These are phyloP conservation scores for Drosophila ambigua DNA, from an alignment of 1,140 invertebrate species.

Conservation along the genomic window DNA sequence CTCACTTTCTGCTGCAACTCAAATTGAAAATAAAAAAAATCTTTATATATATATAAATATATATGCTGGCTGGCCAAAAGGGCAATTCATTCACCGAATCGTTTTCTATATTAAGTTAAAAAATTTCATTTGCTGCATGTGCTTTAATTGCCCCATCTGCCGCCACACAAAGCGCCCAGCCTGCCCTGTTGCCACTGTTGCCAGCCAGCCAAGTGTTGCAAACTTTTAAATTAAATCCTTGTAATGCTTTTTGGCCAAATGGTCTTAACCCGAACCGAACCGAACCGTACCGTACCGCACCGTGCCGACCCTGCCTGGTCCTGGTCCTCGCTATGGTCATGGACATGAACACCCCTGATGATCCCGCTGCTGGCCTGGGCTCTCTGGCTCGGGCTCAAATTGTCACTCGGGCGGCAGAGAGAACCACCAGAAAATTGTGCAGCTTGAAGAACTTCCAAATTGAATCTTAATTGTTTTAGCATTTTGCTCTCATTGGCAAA, in stretches of 20 bases:
- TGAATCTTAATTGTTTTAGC: constrained; percentile 65
- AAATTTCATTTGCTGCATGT: constrained; percentile 71
- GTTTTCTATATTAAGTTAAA: constrained; percentile 70
- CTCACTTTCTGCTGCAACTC: constrained; percentile 10
- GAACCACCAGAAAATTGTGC: constrained; percentile 45
- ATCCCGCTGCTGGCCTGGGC: constrained; percentile 1
- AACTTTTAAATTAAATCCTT: constrained; percentile 73
- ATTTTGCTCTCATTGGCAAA: constrained; percentile 54
- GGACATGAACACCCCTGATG: constrained; percentile 3
- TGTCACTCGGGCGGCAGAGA: constrained; percentile 32
- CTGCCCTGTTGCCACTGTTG: not conserved
- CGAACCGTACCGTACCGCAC: no score
- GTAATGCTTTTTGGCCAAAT: constrained; percentile 60
- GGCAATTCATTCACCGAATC: constrained; percentile 25
- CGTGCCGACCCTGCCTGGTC: no score
- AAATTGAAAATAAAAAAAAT: constrained; percentile 48
- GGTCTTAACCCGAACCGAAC: constrained; percentile 11
- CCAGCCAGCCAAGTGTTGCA: constrained; percentile 39
- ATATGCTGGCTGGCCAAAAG: constrained; percentile 3
- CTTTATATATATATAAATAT: not conserved
- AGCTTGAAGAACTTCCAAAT: constrained; percentile 58
- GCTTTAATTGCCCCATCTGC: constrained; percentile 44
- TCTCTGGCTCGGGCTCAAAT: constrained; percentile 23
- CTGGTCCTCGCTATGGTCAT: not conserved
- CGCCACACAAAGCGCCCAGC: not conserved